Evolutionary conservation across 2,888 invertebrate genomes (phyloP), one percentile per base, ranked within the genome.

Genomic region (Synergus umbraculus): DNA sequence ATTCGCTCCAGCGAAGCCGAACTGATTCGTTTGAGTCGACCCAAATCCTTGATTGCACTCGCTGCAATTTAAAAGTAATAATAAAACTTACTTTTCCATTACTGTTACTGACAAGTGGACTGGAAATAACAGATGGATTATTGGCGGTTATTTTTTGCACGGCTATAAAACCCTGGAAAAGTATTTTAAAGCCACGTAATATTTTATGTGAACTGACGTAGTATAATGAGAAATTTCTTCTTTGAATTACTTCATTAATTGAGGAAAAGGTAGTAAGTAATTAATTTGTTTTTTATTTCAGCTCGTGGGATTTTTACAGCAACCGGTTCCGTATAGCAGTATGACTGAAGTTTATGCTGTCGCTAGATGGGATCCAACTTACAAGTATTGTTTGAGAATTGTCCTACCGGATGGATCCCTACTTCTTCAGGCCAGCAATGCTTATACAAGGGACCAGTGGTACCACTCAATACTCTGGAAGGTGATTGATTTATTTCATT

Each of bases 361-460:
- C 76, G 94, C 95, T 0, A 93, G 96, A 77, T 96, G 96, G 96
- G 96, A 96, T 87, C 94, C 95, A 1, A 95, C 95, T n/a, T 95
- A 96, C 86, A 96, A 96, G 90, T 96, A 95, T 92, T 96, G 96
- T 91, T 94, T 97, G 82, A 94, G 96, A 84, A 95, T 97, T 87
- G 96, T 96, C 49, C 94, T 96, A 90, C 95, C 95, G 1, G 95
- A 96, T 87, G 96, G 96, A 80, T 96, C 96, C 18, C 93, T 96
- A 54, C 93, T 97, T 41, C 92, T 94, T 69, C 94, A 96, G 95
- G 96, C 96, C 54, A 95, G 94, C 88, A 96, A 96, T 89, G 94
- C 95, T 65, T 96, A 96, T 89, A 94, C 96, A n/a, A 93, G 97
- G 90, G 96, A 97, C 93, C 96, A 97, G 92, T 97, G 96, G 96